phyloP scores from a whole-genome alignment of 2,888 invertebrate genomes.

The Pristionchus fissidentatus region DNA sequence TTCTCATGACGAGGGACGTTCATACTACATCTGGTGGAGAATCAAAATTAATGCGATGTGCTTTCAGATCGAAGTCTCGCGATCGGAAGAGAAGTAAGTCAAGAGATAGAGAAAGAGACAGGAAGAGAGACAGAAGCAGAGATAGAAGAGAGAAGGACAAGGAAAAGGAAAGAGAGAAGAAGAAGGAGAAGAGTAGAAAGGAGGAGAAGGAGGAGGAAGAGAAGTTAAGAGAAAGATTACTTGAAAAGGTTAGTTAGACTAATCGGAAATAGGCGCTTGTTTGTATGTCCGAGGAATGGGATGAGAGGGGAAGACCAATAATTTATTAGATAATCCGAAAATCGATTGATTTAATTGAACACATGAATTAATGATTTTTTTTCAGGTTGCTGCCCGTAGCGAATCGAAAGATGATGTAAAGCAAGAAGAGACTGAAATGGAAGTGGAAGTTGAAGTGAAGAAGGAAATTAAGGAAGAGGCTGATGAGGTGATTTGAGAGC shows the following conservation, averaged over 20 bases:
- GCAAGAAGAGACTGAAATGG: constrained; percentile 49
- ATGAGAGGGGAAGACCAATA: too few species aligned
- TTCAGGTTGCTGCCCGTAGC: constrained; percentile 10
- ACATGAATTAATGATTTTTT: constrained; percentile 14
- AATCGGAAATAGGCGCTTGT: constrained; percentile 36
- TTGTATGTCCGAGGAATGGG: too few species aligned
- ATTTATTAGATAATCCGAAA: too few species aligned
- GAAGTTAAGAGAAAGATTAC: constrained; percentile 50
- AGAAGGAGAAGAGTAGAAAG: constrained; percentile 49
- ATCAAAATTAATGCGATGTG: not conserved
- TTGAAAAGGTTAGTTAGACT: constrained; percentile 49
- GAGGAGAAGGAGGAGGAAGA: constrained; percentile 54
- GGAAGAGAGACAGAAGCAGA: constrained; percentile 46
- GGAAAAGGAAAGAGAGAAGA: constrained; percentile 48
- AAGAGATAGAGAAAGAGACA: constrained; percentile 49
- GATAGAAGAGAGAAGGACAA: constrained; percentile 49
- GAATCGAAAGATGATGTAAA: constrained; percentile 32
- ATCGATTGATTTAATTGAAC: not conserved
- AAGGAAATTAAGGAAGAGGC: constrained; percentile 10
- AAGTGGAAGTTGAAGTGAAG: constrained; percentile 25
- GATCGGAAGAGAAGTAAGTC: constrained; percentile 51
- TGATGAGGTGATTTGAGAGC: not conserved
- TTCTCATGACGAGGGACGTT: too few species aligned
- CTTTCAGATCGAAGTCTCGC: too few species aligned
- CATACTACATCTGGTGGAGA: not conserved